Evolutionary conservation across 1,140 invertebrate species (phyloP), one percentile per base, ranked within the genome.

Genomic region (Rhopalosiphum padi): DNA sequence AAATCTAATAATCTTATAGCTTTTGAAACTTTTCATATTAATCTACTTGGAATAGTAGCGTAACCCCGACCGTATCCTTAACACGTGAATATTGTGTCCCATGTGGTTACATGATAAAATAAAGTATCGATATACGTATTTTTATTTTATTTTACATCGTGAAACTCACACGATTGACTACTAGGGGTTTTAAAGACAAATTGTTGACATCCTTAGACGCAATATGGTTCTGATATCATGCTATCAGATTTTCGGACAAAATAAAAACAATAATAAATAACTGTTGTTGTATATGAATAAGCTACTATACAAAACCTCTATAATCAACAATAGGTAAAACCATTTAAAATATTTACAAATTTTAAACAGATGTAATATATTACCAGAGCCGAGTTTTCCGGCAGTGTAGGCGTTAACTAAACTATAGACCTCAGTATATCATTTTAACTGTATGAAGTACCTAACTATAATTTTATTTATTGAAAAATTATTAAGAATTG

Each of bases 21-120:
- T 43, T 87, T 46, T 30, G 15, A 87, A 87, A 87, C 43, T 87
- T 87, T 87, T 87, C 85, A 43, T 87, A 87, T 87, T 87, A 87
- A 46, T 87, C 43, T n/a, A 87, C 85, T 85, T 25, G 3, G 22
- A 85, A 43, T 85, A 21, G 85, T 46, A 77, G 43, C 85, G 85
- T n/a, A 18, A n/a, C 30, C 85, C 43, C 85, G n/a, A 87, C 48
- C 41, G 85, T 87, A 30, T 87, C 85, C 85, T 30, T 25, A 87
- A 46, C 11, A 46, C 43, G 41, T 41, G 83, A 77, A n/a, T 41
- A 41, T 18, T 77, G 15, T 77, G 60, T 77, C 60, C 60, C 60
- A 77, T 77, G 30, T n/a, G 60, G 60, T 77, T 77, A n/a, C 60
- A 77, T 77, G 60, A 18, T n/a, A 77, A n/a, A 6, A 35, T 77